Evolutionary conservation across 1,140 invertebrate species (phyloP), one percentile per base, ranked within the genome.

Genomic region (Macrocentrus cingulum): DNA sequence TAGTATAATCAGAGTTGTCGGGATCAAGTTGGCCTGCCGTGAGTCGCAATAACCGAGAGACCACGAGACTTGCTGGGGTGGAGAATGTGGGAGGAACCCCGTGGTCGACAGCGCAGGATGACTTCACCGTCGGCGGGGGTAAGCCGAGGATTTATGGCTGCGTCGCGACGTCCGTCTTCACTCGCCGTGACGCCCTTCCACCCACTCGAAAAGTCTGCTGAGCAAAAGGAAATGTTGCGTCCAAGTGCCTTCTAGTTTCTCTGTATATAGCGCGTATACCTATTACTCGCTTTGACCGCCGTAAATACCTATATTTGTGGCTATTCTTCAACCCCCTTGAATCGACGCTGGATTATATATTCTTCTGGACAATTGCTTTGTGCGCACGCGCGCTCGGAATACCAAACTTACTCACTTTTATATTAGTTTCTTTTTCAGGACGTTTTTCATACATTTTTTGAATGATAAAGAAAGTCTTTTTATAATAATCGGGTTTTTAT

Each of bases 81-180:
- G 51, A 59, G 60, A 60, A 46, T 25, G 54, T 64, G 53, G 57
- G 58, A 22, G 39, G 54, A 57, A 58, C 53, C 32, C 29, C 29
- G 32, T 56, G 54, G 54, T 49, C 45, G 54, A 41, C 44, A 46
- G 32, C 54, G 34, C 42, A 45, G 50, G 36, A 52, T 23, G 19
- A 22, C 3, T 20, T 18, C 19, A n/a, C 7, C 20, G 71, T 68
- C 63, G 69, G 72, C 71, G 67, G 63, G 73, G 65, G 73, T 77
- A 76, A 77, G 72, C 71, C 61, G 45, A 61, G 66, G 74, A 80
- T 80, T 80, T 80, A 80, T 80, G 64, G 75, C 56, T 71, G 76
- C 76, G 76, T 76, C 77, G 74, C 76, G 75, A 76, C 76, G 77
- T 79, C 77, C 77, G 75, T 80, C 76, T 80, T 80, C 77, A 78